Conservation (phyloP, 2,113 vertebrate genomes). For the Centropristis striata region DNA sequence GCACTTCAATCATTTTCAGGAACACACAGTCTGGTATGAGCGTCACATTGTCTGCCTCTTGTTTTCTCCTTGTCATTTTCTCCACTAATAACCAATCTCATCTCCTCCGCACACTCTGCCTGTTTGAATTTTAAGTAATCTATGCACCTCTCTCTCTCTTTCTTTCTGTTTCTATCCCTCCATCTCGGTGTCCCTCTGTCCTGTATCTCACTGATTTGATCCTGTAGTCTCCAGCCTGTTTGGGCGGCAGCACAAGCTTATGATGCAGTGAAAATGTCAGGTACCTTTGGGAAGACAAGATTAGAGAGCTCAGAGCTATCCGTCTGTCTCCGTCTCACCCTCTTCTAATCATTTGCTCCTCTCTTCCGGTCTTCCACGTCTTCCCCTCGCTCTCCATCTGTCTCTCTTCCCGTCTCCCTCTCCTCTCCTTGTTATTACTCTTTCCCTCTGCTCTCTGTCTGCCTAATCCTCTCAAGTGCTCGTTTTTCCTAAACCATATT, state of each 20-base stretch:
- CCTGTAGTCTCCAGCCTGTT: constrained; percentile 32
- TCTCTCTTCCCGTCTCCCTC: constrained; percentile 2
- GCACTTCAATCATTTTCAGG: neutral
- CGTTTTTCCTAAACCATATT: constrained; percentile 73
- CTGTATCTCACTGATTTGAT: constrained; percentile 60
- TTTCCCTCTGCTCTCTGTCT: constrained; percentile 34
- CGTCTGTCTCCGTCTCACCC: constrained; percentile 19
- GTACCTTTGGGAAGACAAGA: constrained; percentile 64
- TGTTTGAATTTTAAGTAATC: constrained; percentile 1
- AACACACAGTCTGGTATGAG: neutral
- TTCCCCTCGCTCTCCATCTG: constrained; percentile 9
- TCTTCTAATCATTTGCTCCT: constrained; percentile 24
- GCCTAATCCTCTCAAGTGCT: constrained; percentile 74
- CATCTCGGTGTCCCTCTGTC: constrained; percentile 24
- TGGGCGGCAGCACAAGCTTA: constrained; percentile 43
- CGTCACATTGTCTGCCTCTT: constrained; percentile 14
- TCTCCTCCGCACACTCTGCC: neutral
- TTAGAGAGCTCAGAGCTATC: constrained; percentile 55
- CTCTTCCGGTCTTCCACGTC: constrained; percentile 9
- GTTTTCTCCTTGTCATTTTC: constrained; percentile 14
- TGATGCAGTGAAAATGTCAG: constrained; percentile 67
- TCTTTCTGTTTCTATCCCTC: constrained; percentile 10
- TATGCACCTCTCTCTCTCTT: constrained; percentile 7
- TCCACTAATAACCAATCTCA: constrained; percentile 28
- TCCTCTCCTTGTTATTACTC: constrained; percentile 40